Base-by-base conservation (phyloP, 2,888 invertebrate species). In the Antheraea assamensis region DNA sequence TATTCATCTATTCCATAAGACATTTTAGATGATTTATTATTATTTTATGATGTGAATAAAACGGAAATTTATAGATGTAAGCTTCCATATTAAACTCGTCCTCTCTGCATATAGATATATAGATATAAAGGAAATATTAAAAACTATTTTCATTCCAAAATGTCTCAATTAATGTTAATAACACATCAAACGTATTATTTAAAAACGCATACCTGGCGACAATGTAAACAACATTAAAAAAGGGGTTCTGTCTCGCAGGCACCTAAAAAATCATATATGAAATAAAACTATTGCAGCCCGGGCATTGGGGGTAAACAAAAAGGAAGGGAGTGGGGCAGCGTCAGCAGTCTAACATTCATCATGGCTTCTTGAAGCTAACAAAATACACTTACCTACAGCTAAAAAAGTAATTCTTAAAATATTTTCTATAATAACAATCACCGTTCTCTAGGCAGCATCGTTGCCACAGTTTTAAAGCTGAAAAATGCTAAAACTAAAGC, bases 211-310 rank as follows among this genome's bases (percentile, higher is more conserved):
- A 94, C 94, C 94, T 94, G 94, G 94, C 94, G 94, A 94, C 94
- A 94, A 94, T 94, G 94, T 94, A 94, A 94, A 94, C 94, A 94
- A 94, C 94, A 93, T 91, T 93, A 92, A 94, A 82, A 92, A 93
- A 93, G 92, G n/a, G 93, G 91, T 90, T 91, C 87, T 90, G 89
- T 89, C 92, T 88, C 93, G 91, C 94, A 94, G 94, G 94, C 94
- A 94, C 94, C 94, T 94, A 94, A 90, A 93, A n/a, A 94, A 94
- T 92, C 87, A 93, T 93, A 93, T 90, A 83, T 82, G 79, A 89
- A 90, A 90, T 80, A 89, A 92, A 92, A 87, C 94, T 93, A 93
- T 91, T 77, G 88, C 94, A 94, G 94, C 94, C 94, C 92, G 91
- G 93, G 93, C 92, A 85, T 82, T 84, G 84, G 61, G 88, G 84